These are phyloP conservation scores for Ricordea florida DNA, from an alignment of 92 coral and sea anemone species.

Conservation along the genomic window DNA sequence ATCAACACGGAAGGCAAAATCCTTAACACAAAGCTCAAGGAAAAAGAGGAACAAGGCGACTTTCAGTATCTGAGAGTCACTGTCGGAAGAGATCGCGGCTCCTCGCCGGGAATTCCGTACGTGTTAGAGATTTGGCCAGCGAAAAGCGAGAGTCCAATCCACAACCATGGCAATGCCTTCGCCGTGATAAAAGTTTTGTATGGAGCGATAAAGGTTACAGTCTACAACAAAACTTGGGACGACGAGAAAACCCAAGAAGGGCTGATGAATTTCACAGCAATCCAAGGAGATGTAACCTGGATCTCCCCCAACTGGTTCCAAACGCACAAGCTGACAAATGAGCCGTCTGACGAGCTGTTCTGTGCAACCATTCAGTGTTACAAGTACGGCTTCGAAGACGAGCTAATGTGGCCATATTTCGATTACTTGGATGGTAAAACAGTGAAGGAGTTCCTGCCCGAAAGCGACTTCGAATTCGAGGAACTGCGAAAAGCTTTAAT, in stretches of 20 bases:
- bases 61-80: slow-evolving; percentile 43
- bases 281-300: slow-evolving; percentile 37
- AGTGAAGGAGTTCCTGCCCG: slow-evolving; percentile 27
- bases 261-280: neutral
- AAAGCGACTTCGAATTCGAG: slow-evolving; percentile 12
- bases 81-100: slow-evolving; percentile 15
- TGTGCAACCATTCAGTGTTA: slow-evolving; percentile 59
- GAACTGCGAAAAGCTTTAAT: slow-evolving; percentile 14
- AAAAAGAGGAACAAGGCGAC: neutral
- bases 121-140: slow-evolving; percentile 51
- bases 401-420: slow-evolving; percentile 43
- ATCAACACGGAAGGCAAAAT: slow-evolving; percentile 22
- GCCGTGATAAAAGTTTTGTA: slow-evolving; percentile 50
- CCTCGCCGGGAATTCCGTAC: slow-evolving; percentile 51
- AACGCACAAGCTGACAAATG: slow-evolving; percentile 37
- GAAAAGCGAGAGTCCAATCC: slow-evolving; percentile 27
- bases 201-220: slow-evolving; percentile 22
- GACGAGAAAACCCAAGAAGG: neutral
- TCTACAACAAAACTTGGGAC: slow-evolving; percentile 40
- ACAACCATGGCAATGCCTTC: slow-evolving; percentile 52
- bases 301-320: slow-evolving; percentile 60
- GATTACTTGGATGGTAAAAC: slow-evolving; percentile 18
- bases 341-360: slow-evolving; percentile 4
- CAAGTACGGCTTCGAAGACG: slow-evolving; percentile 29
- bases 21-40: slow-evolving; percentile 25